These are phyloP conservation scores for Hemicrepidius hirtus DNA, from an alignment of 2,888 invertebrate species.

Conservation along the genomic window DNA sequence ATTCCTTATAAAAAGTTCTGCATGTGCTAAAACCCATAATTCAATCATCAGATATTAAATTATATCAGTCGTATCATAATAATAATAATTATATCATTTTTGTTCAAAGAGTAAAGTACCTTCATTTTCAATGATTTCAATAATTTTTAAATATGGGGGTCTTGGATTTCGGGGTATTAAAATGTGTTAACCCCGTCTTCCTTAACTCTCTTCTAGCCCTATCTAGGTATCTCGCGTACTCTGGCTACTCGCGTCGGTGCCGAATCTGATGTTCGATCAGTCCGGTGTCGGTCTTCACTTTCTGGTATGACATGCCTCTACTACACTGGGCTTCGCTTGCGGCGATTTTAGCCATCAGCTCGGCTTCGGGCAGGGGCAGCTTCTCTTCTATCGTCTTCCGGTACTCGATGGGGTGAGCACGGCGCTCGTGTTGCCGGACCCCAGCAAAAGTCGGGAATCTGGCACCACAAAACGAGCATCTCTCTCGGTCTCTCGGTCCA, in stretches of 20 bases:
- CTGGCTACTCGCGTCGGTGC: neutral
- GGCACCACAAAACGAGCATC: conserved; percentile 34
- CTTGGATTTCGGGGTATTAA: no score
- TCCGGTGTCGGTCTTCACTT: neutral
- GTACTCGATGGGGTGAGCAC: neutral
- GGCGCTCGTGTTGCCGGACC: conserved; percentile 4
- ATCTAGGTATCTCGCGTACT: neutral
- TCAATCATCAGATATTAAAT: no score
- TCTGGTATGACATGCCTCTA: neutral
- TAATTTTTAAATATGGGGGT: no score
- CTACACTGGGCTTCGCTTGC: neutral
- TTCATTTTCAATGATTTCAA: no score
- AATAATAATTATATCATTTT: no score
- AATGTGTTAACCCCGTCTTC: no score
- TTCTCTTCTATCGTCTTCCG: neutral
- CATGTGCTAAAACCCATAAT: no score
- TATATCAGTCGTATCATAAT: no score
- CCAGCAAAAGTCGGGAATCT: neutral
- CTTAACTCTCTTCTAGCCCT: neutral
- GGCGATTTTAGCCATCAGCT: neutral
- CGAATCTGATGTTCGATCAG: neutral
- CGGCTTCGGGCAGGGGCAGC: neutral
- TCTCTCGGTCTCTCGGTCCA: conserved; percentile 38
- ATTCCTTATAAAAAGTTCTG: no score
- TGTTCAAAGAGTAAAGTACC: no score